Evolutionary conservation across 1,140 invertebrate species (phyloP).

Genomic region (Diabrotica undecimpunctata): DNA sequence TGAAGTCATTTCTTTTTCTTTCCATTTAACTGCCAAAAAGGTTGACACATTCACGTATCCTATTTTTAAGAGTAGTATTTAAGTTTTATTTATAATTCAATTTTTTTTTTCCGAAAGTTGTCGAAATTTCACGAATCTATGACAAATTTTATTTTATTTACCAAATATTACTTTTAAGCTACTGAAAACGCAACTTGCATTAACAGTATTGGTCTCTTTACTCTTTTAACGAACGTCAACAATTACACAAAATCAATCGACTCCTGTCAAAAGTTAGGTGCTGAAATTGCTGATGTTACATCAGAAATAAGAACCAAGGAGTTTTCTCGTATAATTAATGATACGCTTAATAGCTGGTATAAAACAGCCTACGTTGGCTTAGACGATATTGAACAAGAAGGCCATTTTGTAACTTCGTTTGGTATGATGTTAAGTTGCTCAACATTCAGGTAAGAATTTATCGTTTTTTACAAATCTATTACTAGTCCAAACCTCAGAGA

Average conservation of each 20-base stretch:
- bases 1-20: no score
- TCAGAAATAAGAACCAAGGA: constrained; percentile 56
- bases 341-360: constrained; percentile 31
- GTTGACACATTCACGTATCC: no score
- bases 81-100: no score
- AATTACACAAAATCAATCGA: constrained; percentile 56
- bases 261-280: constrained; percentile 53
- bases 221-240: constrained; percentile 46
- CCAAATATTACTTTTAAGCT: constrained; percentile 39
- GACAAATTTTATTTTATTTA: no score
- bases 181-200: constrained; percentile 54
- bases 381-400: constrained; percentile 47
- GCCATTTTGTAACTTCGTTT: constrained; percentile 48
- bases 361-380: constrained; percentile 56
- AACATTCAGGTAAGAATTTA: constrained; percentile 43
- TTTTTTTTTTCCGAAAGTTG: no score
- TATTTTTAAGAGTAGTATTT: neutral
- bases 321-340: constrained; percentile 47
- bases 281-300: constrained; percentile 56
- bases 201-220: constrained; percentile 58
- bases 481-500: no score
- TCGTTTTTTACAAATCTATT: neutral
- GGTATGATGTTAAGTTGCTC: constrained; percentile 56
- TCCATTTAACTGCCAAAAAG: no score
- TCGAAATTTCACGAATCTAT: no score